phyloP scores from a whole-genome alignment of 2,797 vertebrate genomes.

The Microchirus variegatus region DNA sequence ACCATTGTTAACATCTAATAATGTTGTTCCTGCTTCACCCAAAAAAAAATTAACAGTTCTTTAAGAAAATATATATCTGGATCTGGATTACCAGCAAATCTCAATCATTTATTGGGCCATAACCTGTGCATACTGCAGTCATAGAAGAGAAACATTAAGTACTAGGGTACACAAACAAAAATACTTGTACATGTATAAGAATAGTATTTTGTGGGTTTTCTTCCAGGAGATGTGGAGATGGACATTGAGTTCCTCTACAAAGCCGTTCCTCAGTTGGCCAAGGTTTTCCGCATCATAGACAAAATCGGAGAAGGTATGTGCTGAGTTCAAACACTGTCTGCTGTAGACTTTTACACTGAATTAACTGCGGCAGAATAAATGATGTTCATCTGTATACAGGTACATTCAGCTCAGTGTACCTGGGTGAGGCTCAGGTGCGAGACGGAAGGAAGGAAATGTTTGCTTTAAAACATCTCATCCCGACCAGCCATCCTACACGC shows the following conservation, averaged over 20 bases:
- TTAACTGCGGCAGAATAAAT: neutral
- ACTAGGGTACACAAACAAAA: no score
- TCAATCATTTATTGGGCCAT: no score
- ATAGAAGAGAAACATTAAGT: no score
- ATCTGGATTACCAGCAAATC: no score
- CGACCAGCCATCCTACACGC: conserved; percentile 94
- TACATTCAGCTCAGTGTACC: conserved; percentile 97
- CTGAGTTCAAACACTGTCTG: neutral
- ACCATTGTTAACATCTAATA: no score
- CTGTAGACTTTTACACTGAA: neutral
- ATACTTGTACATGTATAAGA: neutral
- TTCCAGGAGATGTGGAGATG: conserved; percentile 81
- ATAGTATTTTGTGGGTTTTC: conserved; percentile 19
- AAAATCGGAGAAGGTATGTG: conserved; percentile 95
- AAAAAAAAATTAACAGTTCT: no score
- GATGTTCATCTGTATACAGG: conserved; percentile 73
- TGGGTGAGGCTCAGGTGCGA: conserved; percentile 88
- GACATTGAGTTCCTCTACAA: conserved; percentile 92
- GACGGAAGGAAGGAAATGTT: conserved; percentile 88
- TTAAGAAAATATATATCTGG: no score
- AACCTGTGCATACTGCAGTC: no score
- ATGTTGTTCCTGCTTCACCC: no score
- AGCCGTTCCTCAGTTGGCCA: conserved; percentile 90
- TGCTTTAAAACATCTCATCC: conserved; percentile 96
- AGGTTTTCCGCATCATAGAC: conserved; percentile 88